Conservation (phyloP, 2,113 vertebrate species). For the Potamarius usumacintae region DNA sequence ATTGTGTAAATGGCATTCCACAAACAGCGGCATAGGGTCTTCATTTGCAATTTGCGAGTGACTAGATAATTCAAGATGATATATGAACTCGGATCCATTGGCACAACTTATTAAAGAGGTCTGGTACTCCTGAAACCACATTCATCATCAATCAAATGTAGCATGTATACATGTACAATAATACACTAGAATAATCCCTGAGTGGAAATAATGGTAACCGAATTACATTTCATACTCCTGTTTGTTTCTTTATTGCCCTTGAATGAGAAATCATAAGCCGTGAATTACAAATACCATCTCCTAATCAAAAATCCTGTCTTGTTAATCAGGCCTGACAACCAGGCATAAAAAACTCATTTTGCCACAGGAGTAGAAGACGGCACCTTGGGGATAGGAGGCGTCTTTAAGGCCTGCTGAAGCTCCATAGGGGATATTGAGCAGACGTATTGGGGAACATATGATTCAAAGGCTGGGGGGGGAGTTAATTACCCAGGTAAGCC, state of each 20-base stretch:
- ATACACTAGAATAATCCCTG: constrained; percentile 32
- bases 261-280: constrained; percentile 22
- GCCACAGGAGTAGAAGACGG: constrained; percentile 8
- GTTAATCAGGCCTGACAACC: constrained; percentile 37
- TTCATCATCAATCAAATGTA: constrained; percentile 12
- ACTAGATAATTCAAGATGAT: constrained; percentile 12
- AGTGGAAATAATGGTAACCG: constrained; percentile 21
- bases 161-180: constrained; percentile 14
- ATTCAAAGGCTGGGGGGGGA: constrained; percentile 56
- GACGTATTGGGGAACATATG: constrained; percentile 57
- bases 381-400: constrained; percentile 6
- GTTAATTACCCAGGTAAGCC: constrained; percentile 79
- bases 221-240: constrained; percentile 7
- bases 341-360: background rate
- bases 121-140: background rate
- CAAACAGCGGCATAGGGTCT: background rate
- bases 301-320: constrained; percentile 25
- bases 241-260: constrained; percentile 25
- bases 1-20: constrained; percentile 4
- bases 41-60: background rate
- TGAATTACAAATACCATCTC: constrained; percentile 30
- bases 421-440: constrained; percentile 47
- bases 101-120: background rate
- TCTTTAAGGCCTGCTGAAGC: constrained; percentile 50
- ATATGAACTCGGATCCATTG: background rate